Base-by-base conservation (phyloP, 2,113 vertebrate genomes). In the Periophthalmus modestus region DNA sequence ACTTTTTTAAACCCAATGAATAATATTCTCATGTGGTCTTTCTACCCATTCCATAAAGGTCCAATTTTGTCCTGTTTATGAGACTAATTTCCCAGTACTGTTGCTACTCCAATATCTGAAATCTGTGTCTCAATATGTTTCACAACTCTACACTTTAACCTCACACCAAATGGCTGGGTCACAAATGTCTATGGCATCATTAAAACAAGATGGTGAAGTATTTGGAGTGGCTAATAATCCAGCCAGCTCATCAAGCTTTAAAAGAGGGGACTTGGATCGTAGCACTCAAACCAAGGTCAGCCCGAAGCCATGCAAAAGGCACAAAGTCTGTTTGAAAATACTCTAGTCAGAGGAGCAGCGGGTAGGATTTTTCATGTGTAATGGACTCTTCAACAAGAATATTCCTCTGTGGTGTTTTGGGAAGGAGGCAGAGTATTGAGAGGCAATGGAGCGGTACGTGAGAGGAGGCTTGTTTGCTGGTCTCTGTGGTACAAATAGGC, bases 361-460 rank as follows among this genome's bases (percentile, higher is more conserved):
- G 47, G 74, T 73, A 62, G 34, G 58, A 86, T 77, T 80, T 83
- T 74, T 81, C 19, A 72, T 54, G 78, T 83, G 79, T 55, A 78
- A 79, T 18, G 43, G 79, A 84, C 75, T 87, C 75, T 87, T 67
- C 55, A 39, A 75, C 71, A 73, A 80, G 74, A 86, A 74, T 83
- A 86, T 84, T 90, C 80, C 83, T 82, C 78, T 72, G 80, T 78
- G 68, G 73, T 74, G 82, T 75, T 83, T 78, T 84, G 55, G 63
- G 57, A 59, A 6, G 62, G 73, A 77, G 39, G 66, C 3, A 4
- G 54, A 75, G 74, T 71, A 65, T 81, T 72, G 69, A 80, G 83
- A 87, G 78, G 75, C 73, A 59, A 55, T 12, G 47, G 76, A 18
- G 47, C 7, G 18, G 47, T 13, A 2, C 28, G 66, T 34, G 71